Base-by-base conservation (phyloP, 2,888 invertebrate species). In the Tanytarsus gracilentus region DNA sequence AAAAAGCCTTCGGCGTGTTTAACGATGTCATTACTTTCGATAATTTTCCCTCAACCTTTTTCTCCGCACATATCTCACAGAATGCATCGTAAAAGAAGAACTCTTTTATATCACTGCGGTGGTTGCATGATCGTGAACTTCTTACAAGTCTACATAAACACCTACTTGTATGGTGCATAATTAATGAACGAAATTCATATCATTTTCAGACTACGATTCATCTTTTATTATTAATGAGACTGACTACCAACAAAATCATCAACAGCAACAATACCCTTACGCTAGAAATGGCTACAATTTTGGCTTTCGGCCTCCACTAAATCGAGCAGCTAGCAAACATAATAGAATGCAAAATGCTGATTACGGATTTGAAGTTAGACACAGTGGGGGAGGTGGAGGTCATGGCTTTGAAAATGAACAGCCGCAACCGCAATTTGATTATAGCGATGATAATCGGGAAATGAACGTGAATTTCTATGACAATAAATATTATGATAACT, bases 401-500 rank as follows among this genome's bases (percentile, higher is more conserved):
- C 33, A 36, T n/a, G n/a, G n/a, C n/a, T n/a, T n/a, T n/a, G n/a
- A n/a, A n/a, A n/a, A n/a, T n/a, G n/a, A n/a, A n/a, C n/a, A n/a
- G n/a, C n/a, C n/a, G n/a, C n/a, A n/a, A n/a, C n/a, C n/a, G 11
- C 2, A 18, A 18, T 50, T 60, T 9, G 39, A 50, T 33, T 50
- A 49, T 50, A 27, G 18, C 29, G 30, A 58, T n/a, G 25, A 49
- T 33, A 18, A 33, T 9, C n/a, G 52, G 21, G 52, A 21, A 50
- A 36, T 50, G 27, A 48, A 59, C 30, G 40, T 16, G 26, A 30
- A 58, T 58, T 66, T 59, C 61, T 62, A 56, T 40, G 73, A 74
- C 68, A 71, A 70, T 66, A 73, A 70, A 65, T 66, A 67, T 63
- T 65, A 61, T 61, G 65, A 67, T 49, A 61, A 65, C 49, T 26